Base-by-base conservation (phyloP, 2,888 invertebrate genomes). In the Amiota mariae region DNA sequence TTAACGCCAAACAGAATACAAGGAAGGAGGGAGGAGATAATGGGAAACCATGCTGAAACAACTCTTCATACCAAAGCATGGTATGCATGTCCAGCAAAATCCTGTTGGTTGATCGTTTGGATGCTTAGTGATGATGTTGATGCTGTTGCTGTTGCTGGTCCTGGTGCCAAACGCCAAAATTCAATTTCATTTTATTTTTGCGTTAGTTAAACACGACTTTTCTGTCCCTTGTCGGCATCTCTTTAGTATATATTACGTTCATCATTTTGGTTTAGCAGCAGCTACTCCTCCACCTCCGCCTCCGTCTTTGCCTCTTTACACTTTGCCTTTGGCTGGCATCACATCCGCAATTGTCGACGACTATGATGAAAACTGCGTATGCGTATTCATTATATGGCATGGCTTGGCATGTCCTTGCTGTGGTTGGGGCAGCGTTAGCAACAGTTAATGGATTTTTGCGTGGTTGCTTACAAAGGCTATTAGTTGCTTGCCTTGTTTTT, bases 181-280 rank as follows among this genome's bases (percentile, higher is more conserved):
- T 84, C 83, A 84, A 84, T 83, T 83, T 85, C 78, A 78, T 81
- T 83, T 83, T 82, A 83, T 83, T 83, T 85, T 83, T 81, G 66
- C 83, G 80, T 75, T 83, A 81, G 82, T 82, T 84, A 82, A 83
- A 83, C 78, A 82, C 77, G 74, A 76, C 47, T 15, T n/a, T 46
- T 64, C 13, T 56, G 9, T 56, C 1, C 18, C 2, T 1, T 59
- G 10, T 20, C 59, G 24, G 20, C 18, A 18, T 18, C 57, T 59
- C n/a, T 59, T 11, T 59, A 20, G 59, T 59, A 18, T 59, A 13
- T 66, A 66, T 10, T n/a, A 48, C 13, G 47, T 66, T 66, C 66
- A 66, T 66, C 66, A 66, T 66, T 48, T 18, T 66, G 63, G 13
- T n/a, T 20, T 36, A 24, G 63, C 20, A 36, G 51, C 54, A 36